Evolutionary conservation across 2,888 invertebrate species (phyloP).

Genomic region (Polymixis flavicincta): DNA sequence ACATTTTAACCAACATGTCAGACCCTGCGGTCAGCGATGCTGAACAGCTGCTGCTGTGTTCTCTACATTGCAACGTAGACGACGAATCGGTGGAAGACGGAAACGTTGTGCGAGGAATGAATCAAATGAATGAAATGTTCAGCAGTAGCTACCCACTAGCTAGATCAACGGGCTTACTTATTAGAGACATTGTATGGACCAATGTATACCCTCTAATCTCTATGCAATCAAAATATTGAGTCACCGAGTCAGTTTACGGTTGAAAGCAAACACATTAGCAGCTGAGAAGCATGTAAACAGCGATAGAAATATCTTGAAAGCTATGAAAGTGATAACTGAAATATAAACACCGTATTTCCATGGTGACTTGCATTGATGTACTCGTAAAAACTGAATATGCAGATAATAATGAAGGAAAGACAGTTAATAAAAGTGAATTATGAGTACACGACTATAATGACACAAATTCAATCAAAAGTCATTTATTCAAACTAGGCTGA

Average conservation of each 20-base stretch:
- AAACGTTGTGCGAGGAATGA: no score
- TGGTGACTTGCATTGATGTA: conserved; percentile 9
- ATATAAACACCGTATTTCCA: conserved; percentile 31
- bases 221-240: conserved; percentile 48
- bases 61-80: no score
- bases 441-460: no score
- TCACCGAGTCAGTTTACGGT: conserved; percentile 15
- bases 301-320: conserved; percentile 37
- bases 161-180: no score
- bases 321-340: conserved; percentile 36
- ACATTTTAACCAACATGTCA: no score
- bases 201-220: conserved; percentile 7
- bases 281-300: conserved; percentile 30
- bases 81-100: no score
- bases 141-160: no score
- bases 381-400: not conserved
- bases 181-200: not conserved
- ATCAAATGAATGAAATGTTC: no score
- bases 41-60: no score
- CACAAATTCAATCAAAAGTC: no score
- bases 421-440: not conserved
- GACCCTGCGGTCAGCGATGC: no score
- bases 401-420: not conserved
- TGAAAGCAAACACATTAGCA: conserved; percentile 32
- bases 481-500: no score